A percentile compares a stretch with the other conserved stretches of the same genome.
Evolutionary conservation across 2,113 vertebrate species (phyloP).

Genomic region (Pseudopipra pipra): DNA sequence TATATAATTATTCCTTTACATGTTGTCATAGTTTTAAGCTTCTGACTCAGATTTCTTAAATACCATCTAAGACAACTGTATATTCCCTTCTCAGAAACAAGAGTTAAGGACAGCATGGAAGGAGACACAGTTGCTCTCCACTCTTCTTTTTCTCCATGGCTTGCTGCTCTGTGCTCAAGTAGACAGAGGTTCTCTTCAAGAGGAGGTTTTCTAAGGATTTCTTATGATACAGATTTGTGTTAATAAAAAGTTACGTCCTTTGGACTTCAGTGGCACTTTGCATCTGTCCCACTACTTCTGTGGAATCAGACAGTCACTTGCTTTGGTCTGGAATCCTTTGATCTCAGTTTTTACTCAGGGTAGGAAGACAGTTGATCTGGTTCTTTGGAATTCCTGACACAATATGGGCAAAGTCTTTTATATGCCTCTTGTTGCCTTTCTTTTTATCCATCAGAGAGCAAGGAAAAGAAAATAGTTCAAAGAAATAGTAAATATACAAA

Average conservation of each 20-base stretch:
- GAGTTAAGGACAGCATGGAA: background rate
- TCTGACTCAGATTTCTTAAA: conserved; percentile 57
- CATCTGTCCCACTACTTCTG: fast-evolving
- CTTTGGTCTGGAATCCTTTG: background rate
- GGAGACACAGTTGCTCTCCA: background rate
- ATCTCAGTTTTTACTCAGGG: background rate
- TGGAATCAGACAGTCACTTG: background rate
- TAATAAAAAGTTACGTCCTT: background rate
- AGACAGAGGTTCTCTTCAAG: background rate
- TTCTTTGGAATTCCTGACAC: background rate
- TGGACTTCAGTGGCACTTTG: background rate
- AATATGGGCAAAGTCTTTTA: background rate
- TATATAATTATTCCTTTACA: conserved; percentile 56
- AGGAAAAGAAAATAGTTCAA: background rate
- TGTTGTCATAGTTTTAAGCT: conserved; percentile 60
- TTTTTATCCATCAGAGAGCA: background rate
- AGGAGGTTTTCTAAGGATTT: background rate
- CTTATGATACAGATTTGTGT: background rate
- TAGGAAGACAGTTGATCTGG: background rate
- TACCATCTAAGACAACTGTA: conserved; percentile 46
- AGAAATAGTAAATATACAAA: background rate
- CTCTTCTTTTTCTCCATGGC: background rate
- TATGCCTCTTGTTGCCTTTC: background rate
- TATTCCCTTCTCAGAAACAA: background rate
- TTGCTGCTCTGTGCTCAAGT: background rate